phyloP scores from a whole-genome alignment of 2,113 vertebrate genomes.

The Aptenodytes forsteri region DNA sequence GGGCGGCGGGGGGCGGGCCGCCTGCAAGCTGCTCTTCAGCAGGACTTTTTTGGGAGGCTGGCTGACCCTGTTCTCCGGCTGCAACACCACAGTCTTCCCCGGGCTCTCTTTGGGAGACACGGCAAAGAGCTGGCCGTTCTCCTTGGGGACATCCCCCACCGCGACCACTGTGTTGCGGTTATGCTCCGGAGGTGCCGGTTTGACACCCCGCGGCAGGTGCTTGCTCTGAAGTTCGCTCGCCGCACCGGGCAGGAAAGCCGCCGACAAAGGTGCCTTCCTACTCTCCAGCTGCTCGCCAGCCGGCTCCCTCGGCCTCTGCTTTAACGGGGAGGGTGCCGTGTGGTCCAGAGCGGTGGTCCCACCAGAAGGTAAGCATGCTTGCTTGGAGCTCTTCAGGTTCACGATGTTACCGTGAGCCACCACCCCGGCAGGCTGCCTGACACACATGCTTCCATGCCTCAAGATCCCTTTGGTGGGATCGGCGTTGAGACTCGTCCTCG shows the following conservation, averaged over 20 bases:
- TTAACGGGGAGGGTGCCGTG: slow-evolving; percentile 70
- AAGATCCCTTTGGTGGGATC: slow-evolving; percentile 87
- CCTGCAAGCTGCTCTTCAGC: slow-evolving; percentile 65
- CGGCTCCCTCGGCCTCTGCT: slow-evolving; percentile 73
- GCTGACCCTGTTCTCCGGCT: slow-evolving; percentile 69
- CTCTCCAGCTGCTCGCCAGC: slow-evolving; percentile 73
- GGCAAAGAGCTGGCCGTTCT: slow-evolving; percentile 51
- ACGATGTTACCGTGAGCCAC: slow-evolving; percentile 50
- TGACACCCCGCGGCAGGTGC: slow-evolving; percentile 56
- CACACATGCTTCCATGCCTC: slow-evolving; percentile 84
- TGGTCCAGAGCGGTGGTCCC: slow-evolving; percentile 57
- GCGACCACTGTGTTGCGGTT: not conserved
- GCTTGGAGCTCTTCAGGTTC: slow-evolving; percentile 76
- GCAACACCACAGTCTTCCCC: not conserved
- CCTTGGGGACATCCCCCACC: slow-evolving; percentile 60
- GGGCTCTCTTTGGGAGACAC: slow-evolving; percentile 73
- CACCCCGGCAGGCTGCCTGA: slow-evolving; percentile 62
- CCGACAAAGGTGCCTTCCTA: slow-evolving; percentile 45
- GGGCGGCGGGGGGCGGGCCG: not conserved
- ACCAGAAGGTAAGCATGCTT: slow-evolving; percentile 57
- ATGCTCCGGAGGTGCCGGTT: slow-evolving; percentile 44
- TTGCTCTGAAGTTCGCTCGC: slow-evolving; percentile 63
- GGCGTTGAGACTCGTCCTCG: slow-evolving; percentile 86
- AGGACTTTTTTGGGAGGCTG: slow-evolving; percentile 66
- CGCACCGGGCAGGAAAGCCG: not conserved